Base-by-base conservation (phyloP, 2,113 vertebrate genomes). In the Corythornis cristatus region DNA sequence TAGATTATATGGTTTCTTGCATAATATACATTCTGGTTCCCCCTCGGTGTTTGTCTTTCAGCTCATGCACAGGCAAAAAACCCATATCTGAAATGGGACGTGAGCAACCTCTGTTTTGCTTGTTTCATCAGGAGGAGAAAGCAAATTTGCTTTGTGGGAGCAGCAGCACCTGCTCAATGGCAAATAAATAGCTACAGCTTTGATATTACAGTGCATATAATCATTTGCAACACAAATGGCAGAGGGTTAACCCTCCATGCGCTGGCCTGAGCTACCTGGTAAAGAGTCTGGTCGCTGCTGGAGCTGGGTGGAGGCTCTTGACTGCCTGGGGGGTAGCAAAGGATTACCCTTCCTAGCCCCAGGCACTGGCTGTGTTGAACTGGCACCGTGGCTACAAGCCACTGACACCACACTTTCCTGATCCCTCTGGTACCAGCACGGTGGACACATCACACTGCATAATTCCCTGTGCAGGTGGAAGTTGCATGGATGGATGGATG, bases 1-100 rank as follows among this genome's bases (percentile, higher is more conserved):
- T 96, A 97, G 96, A 97, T 98, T 97, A 97, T 96, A 97, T 96
- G 91, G 86, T 97, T 97, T 97, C 96, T 97, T 96, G 96, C 97
- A 98, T 97, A 98, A 98, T 97, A 97, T 96, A 86, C 96, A 95
- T 93, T 95, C 93, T 96, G 95, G 77, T 96, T 97, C 97, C 97
- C 58, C 86, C 72, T 93, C 9, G 3, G 43, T 92, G 93, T 95
- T 93, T 91, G 83, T 74, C 72, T 95, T 94, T 92, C 83, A 87
- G 93, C 87, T 79, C 31, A 68, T 42, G 78, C 80, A 62, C 96
- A 94, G 96, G 97, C 89, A 86, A 98, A 98, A 81, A 98, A 86
- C 45, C 1, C 40, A 15, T 88, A 70, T 91, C 96, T 98, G 90
- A 92, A 97, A 98, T 93, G 97, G 97, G 97, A 98, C 96, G 84